A percentile compares a stretch with the other conserved stretches of the same genome.
Evolutionary conservation across 2,113 vertebrate genomes (phyloP).

Genomic region (Petrocephalus microphthalmus): DNA sequence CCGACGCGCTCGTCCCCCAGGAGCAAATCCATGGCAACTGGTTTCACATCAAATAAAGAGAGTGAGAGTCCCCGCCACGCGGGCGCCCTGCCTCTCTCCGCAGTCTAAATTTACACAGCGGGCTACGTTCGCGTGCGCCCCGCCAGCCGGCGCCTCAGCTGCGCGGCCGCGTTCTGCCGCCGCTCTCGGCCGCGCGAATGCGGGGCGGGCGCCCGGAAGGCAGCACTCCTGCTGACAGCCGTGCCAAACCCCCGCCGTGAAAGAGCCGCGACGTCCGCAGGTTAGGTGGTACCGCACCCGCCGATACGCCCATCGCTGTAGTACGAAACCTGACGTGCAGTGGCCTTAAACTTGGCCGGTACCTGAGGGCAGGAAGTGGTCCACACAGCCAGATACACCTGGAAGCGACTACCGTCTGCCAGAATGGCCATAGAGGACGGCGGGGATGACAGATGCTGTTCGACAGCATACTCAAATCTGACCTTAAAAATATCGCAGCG

Average conservation of each 20-base stretch:
- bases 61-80: slow-evolving; percentile 27
- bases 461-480: slow-evolving; percentile 24
- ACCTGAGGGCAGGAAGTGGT: not conserved
- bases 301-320: not conserved
- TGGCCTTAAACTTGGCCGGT: not conserved
- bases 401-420: not conserved
- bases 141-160: not conserved
- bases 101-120: slow-evolving; percentile 22
- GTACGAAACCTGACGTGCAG: not conserved
- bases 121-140: not conserved
- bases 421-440: not conserved
- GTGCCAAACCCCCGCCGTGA: not conserved
- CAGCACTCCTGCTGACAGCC: not conserved
- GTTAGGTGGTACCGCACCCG: not conserved
- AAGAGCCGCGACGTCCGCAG: not conserved
- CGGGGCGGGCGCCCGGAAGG: not conserved
- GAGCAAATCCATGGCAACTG: slow-evolving; percentile 64
- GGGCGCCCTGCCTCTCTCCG: slow-evolving; percentile 20
- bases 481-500: slow-evolving; percentile 24
- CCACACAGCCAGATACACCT: not conserved
- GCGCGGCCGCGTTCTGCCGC: not conserved
- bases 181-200: not conserved
- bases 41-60: slow-evolving; percentile 42
- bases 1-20: slow-evolving; percentile 47
- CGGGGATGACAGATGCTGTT: not conserved